These are phyloP conservation scores for Leptopilina boulardi DNA, from an alignment of 1,140 invertebrate species.

Conservation along the genomic window DNA sequence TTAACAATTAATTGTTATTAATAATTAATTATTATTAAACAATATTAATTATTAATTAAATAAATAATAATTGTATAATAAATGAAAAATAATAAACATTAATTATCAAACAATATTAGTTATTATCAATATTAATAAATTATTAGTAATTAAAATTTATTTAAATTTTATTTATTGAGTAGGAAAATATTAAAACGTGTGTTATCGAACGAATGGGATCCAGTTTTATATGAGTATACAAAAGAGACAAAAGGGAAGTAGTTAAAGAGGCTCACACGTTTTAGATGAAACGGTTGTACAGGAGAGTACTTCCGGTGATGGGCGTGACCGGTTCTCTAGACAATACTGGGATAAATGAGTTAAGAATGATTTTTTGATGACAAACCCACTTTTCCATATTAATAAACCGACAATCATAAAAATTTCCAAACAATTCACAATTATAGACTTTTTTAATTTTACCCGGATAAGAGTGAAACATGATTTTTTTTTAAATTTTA, in stretches of 20 bases:
- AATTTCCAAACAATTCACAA: neutral
- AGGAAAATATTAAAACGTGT: slow-evolving; percentile 53
- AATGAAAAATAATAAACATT: no score
- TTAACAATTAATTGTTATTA: no score
- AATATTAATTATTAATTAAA: no score
- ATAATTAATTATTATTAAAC: no score
- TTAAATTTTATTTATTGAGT: no score
- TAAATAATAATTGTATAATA: no score
- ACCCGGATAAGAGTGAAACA: no score
- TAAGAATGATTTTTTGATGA: neutral
- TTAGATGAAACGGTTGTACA: slow-evolving; percentile 45
- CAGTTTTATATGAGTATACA: slow-evolving; percentile 39
- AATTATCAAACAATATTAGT: no score
- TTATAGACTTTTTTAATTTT: no score
- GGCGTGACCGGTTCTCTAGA: slow-evolving; percentile 65
- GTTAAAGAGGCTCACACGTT: neutral
- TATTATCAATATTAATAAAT: no score
- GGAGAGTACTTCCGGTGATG: slow-evolving; percentile 66
- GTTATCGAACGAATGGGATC: slow-evolving; percentile 51
- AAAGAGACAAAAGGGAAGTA: slow-evolving; percentile 37
- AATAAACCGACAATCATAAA: neutral
- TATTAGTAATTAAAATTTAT: slow-evolving; percentile 14
- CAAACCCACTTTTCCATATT: neutral
- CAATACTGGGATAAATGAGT: slow-evolving; percentile 55
- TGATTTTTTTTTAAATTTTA: no score